These are phyloP conservation scores for Carterocephalus palaemon DNA, from an alignment of 2,888 invertebrate genomes.

Conservation along the genomic window DNA sequence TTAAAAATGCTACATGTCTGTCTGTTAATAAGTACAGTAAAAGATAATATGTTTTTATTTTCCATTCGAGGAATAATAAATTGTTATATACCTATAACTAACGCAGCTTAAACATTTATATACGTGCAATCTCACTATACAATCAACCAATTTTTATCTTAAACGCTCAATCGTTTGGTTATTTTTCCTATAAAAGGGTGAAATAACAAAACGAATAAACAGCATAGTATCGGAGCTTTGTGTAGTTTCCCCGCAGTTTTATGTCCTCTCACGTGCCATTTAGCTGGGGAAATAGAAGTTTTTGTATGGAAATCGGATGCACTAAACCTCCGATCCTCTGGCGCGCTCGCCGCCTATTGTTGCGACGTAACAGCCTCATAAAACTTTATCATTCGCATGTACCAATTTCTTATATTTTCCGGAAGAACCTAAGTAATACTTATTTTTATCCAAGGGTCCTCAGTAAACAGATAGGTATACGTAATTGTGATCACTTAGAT, in stretches of 20 bases:
- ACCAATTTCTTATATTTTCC: slow-evolving; percentile 28
- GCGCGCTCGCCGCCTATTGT: slow-evolving; percentile 64
- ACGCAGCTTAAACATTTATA: slow-evolving; percentile 20
- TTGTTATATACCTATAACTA: too few species aligned
- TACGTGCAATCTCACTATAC: background rate
- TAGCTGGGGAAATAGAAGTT: slow-evolving; percentile 77
- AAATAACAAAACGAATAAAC: slow-evolving; percentile 47
- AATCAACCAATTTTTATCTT: slow-evolving; percentile 2
- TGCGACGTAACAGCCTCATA: slow-evolving; percentile 66
- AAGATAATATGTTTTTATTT: too few species aligned
- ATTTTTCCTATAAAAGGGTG: slow-evolving; percentile 41
- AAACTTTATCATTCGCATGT: slow-evolving; percentile 67
- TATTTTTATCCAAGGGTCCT: slow-evolving; percentile 2
- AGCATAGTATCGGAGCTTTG: slow-evolving; percentile 45
- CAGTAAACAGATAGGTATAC: too few species aligned
- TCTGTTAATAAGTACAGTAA: too few species aligned
- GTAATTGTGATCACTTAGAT: too few species aligned
- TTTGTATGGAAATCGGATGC: slow-evolving; percentile 78
- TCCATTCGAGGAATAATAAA: too few species aligned
- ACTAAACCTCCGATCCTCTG: slow-evolving; percentile 62
- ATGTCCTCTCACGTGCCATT: slow-evolving; percentile 77
- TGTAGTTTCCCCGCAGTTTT: slow-evolving; percentile 72
- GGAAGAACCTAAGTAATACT: slow-evolving; percentile 20
- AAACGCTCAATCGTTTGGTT: slow-evolving; percentile 27
- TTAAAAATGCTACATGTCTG: too few species aligned